These are phyloP conservation scores for Sardina pilchardus DNA, from an alignment of 2,113 vertebrate species.

Conservation along the genomic window DNA sequence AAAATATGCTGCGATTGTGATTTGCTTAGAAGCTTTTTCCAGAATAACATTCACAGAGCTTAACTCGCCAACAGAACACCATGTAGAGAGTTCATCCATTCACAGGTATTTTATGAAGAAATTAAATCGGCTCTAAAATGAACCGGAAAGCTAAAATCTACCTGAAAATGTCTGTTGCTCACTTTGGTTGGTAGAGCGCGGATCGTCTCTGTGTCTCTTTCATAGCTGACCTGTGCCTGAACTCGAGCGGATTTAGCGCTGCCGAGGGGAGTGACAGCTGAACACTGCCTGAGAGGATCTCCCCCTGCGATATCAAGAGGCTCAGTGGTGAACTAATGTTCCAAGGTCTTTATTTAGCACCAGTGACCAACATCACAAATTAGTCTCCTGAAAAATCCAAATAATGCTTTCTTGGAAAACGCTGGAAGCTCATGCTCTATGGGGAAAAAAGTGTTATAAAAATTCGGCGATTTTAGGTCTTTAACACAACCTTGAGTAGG, in stretches of 20 bases:
- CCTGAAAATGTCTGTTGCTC: neutral
- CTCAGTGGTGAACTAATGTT: constrained; percentile 8
- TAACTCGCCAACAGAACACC: neutral
- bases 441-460: neutral
- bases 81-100: neutral
- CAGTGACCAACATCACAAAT: neutral
- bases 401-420: neutral
- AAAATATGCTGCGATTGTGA: neutral
- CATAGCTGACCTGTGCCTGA: neutral
- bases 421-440: neutral
- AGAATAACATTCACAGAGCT: neutral
- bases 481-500: neutral
- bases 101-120: neutral
- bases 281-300: neutral
- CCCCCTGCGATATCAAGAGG: neutral
- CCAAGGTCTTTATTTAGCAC: constrained; percentile 10
- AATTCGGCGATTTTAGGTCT: neutral
- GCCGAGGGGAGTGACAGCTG: constrained; percentile 8
- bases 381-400: neutral
- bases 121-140: neutral
- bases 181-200: neutral
- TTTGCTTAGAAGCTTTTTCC: neutral
- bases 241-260: neutral
- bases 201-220: neutral
- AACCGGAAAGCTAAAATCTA: neutral